Base-by-base conservation (phyloP, 2,113 vertebrate species). In the Coptodon rendalli region DNA sequence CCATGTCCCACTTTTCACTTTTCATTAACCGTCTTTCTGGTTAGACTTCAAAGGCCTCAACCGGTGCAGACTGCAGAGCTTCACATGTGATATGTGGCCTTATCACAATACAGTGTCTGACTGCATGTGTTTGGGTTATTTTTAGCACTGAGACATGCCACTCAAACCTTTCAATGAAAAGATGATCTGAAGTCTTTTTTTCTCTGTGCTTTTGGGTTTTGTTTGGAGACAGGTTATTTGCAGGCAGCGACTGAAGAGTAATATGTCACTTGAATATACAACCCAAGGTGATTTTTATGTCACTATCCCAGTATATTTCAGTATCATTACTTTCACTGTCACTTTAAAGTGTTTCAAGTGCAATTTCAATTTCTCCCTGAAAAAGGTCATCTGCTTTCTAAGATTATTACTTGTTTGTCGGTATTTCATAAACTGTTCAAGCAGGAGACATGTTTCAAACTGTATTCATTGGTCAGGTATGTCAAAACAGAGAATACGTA, bases 401-500 rank as follows among this genome's bases (percentile, higher is more conserved):
- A 76, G 0, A 48, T 48, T 29, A 29, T 76, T 19, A 48, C 40
- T 16, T 2, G 22, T 29, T 48, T 73, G 24, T 38, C 19, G 43
- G 38, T 17, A 17, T 38, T 61, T 48, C 13, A 31, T 27, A 38
- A 38, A 78, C 71, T 78, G 71, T 48, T 48, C 4, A 76, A 48
- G 14, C 71, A 76, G 24, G 40, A 27, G 12, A 73, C 13, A 4
- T 0, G n/a, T 45, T 73, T 27, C 13, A 45, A 73, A 43, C 8
- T 6, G n/a, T 43, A 16, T 1, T 43, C 66, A 27, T 27, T 73
- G n/a, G 66, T 10, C 14, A 19, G 68, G 22, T 48, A 0, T 48
- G 40, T 73, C 40, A 27, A 66, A 11, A 76, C 4, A 0, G 43
- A 17, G 50, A 61, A 95, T 9, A 82, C 98, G 97, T 95, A 99